These are phyloP conservation scores for Endomychus coccineus DNA, from an alignment of 2,888 invertebrate genomes.

Conservation along the genomic window DNA sequence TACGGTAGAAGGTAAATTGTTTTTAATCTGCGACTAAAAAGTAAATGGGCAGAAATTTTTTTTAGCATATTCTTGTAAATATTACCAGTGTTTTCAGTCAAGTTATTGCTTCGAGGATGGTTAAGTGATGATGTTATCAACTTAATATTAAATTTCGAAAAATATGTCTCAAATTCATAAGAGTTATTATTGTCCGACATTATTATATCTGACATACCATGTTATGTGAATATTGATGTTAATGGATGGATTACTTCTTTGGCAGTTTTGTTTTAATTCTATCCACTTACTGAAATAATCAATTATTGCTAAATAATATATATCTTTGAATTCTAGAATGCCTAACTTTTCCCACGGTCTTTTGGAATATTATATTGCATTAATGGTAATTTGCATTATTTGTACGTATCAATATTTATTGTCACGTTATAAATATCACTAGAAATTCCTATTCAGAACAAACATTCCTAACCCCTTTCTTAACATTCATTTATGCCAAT, in stretches of 20 bases:
- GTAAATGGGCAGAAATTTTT: conserved; percentile 2
- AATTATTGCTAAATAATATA: not conserved
- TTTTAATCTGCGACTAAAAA: conserved; percentile 3
- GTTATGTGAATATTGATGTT: no score
- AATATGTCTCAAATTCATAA: conserved; percentile 1
- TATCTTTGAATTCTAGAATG: conserved; percentile 2
- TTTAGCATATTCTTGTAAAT: conserved; percentile 2
- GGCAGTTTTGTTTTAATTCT: not conserved
- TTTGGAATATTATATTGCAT: not conserved
- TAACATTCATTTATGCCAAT: no score
- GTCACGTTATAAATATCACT: no score
- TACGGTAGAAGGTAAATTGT: conserved; percentile 2
- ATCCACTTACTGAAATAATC: conserved; percentile 4
- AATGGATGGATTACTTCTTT: no score
- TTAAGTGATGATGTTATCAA: conserved; percentile 1
- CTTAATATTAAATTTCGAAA: not conserved
- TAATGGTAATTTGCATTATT: no score
- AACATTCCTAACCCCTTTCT: no score
- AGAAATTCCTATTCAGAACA: no score
- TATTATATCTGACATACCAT: no score
- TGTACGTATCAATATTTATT: no score
- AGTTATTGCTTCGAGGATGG: conserved; percentile 1
- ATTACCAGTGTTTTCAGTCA: not conserved
- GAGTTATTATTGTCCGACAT: no score
- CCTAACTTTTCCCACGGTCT: conserved; percentile 3